Base-by-base conservation (phyloP, 1,140 invertebrate genomes). In the Bombus impatiens region DNA sequence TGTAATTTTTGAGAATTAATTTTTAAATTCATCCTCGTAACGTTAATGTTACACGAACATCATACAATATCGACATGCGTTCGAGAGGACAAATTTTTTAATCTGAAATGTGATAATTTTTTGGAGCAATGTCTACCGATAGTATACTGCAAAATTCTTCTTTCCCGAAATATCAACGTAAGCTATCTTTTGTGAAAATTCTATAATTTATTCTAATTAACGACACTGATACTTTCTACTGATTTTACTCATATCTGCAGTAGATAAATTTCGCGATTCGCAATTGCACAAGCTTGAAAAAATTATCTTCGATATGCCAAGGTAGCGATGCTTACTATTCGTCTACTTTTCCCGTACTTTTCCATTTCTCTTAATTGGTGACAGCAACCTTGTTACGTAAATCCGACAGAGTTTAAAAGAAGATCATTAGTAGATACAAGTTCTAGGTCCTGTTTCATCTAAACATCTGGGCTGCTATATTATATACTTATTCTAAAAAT, bases 371-470 rank as follows among this genome's bases (percentile, higher is more conserved):
- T 72, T 22, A 42, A 74, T 57, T 74, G 47, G n/a, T 8, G 10
- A 65, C 1, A 47, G 71, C 3, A 35, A 28, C 9, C 32, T 75
- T n/a, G 71, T 82, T 65, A 82, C 42, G 81, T 9, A 42, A 82
- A 75, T 82, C 44, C 15, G 25, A n/a, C 71, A 57, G 3, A 44
- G n/a, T 44, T 59, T 42, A 22, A 57, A 65, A 67, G 9, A 42
- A 47, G 57, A 82, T 82, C 81, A 47, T 82, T 82, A 82, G 47
- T 6, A 53, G 47, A 71, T 28, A 42, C 32, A 53, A 47, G 71
- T 57, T 80, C 42, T 67, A 47, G 37, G 10, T 8, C 37, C 1
- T 37, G 2, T 37, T 59, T 22, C 5, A 22, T 53, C 18, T 53
- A 18, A 53, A 5, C 18, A 53, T 18, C 18, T 53, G 18, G 15